Base-by-base conservation (phyloP, 2,113 vertebrate species). In the Sander vitreus region DNA sequence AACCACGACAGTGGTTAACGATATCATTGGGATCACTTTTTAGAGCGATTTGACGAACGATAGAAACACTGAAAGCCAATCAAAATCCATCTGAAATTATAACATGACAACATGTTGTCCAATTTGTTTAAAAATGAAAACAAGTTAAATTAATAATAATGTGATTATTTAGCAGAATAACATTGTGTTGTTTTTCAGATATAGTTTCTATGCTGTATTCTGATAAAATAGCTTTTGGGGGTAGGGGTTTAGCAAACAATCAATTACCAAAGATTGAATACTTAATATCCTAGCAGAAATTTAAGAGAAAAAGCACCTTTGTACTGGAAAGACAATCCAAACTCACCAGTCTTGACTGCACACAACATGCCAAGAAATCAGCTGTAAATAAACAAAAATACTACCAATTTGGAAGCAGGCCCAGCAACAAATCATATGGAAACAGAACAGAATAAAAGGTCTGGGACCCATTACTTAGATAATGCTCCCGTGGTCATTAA, bases 401-500 rank as follows among this genome's bases (percentile, higher is more conserved):
- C n/a, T 21, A 16, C 75, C 25, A 66, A 43, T 59, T 18, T 76
- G 72, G 66, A 80, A 36, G 47, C 43, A n/a, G 72, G 39, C 47
- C 66, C 47, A 60, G 30, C 76, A 27, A 23, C 62, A 63, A 73
- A 76, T 60, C 71, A 64, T 66, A 39, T 48, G 50, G 73, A 80
- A 75, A 68, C 23, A 27, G 39, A 73, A 14, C 16, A 25, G 33
- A 68, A 33, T 70, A 59, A 69, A 43, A 81, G 7, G 67, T 36
- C 25, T 51, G 57, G 54, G 39, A 45, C 14, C 39, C 15, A 54
- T 69, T 73, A 62, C 53, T 55, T 23, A 39, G 33, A 43, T 30
- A 30, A 8, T 21, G 27, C 53, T 27, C 60, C 23, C 60, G 30
- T 25, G 60, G 33, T 76, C 47, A 76, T 77, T 67, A 73, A 54